These are phyloP conservation scores for Castor canadensis DNA, from an alignment of 2,113 vertebrate species.

Conservation along the genomic window DNA sequence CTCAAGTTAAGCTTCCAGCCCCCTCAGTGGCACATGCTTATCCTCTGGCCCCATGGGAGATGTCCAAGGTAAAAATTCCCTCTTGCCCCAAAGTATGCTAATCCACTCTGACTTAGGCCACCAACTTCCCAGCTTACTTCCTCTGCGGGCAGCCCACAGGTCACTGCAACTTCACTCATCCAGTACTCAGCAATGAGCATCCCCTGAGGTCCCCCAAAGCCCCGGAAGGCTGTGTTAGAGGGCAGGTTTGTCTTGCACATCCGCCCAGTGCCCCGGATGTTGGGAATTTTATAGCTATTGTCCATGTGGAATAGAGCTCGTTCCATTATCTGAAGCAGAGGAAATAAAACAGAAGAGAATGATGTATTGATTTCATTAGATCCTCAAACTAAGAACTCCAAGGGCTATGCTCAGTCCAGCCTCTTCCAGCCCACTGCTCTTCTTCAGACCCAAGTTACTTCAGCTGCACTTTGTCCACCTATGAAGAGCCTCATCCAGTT, in stretches of 20 bases:
- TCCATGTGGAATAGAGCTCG: constrained; percentile 95
- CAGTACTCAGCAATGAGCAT: constrained; percentile 95
- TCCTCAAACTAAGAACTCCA: neutral
- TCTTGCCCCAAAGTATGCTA: too few species aligned
- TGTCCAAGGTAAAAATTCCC: neutral
- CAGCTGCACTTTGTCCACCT: neutral
- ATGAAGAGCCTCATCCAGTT: neutral
- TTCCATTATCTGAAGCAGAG: constrained; percentile 89
- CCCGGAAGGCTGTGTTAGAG: constrained; percentile 97
- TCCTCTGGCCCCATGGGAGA: neutral
- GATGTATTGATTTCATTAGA: neutral
- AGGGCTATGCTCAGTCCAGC: neutral
- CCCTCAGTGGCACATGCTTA: neutral
- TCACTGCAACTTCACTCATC: constrained; percentile 90
- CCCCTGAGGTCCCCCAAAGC: constrained; percentile 96
- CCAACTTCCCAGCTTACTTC: constrained; percentile 83
- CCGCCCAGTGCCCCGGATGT: constrained; percentile 87
- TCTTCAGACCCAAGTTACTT: neutral
- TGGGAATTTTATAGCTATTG: constrained; percentile 94
- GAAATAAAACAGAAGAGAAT: neutral
- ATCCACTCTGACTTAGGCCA: neutral
- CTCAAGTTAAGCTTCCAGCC: neutral
- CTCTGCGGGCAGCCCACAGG: constrained; percentile 88
- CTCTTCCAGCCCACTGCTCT: neutral
- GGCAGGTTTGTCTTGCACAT: constrained; percentile 95